Conservation (phyloP, 2,888 invertebrate species). For the Notocelia uddmanniana region DNA sequence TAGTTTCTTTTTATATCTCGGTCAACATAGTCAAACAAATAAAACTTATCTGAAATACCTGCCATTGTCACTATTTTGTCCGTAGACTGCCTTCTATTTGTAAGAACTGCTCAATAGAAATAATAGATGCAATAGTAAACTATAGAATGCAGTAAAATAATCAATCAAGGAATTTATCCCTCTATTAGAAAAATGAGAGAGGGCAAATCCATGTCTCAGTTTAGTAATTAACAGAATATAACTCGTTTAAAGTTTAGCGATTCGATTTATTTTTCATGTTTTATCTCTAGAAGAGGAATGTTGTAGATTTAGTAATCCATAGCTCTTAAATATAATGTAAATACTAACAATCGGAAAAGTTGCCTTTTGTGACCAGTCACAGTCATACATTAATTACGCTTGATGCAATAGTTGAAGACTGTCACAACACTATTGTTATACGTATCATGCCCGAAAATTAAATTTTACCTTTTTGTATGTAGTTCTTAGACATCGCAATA, state of each 20-base stretch:
- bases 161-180: not conserved
- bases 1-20: too few relatives aligned
- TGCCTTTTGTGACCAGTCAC: conserved; percentile 16
- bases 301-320: conserved; percentile 11
- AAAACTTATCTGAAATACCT: conserved; percentile 16
- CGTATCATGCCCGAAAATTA: conserved; percentile 4
- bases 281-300: not conserved
- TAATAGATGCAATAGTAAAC: conserved; percentile 21
- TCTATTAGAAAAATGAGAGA: not conserved
- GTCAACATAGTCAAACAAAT: not conserved
- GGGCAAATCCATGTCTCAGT: not conserved
- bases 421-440: conserved; percentile 10
- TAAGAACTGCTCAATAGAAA: conserved; percentile 42
- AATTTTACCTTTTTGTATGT: not conserved
- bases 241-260: too few relatives aligned
- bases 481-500: conserved; percentile 6
- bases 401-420: conserved; percentile 7
- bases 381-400: not conserved
- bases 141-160: conserved; percentile 19
- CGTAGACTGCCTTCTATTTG: conserved; percentile 34
- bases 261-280: not conserved
- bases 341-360: not conserved
- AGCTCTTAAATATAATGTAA: not conserved
- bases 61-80: conserved; percentile 11
- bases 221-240: not conserved